Base-by-base conservation (phyloP, 2,888 invertebrate species). In the Ypsolopha scabrella region DNA sequence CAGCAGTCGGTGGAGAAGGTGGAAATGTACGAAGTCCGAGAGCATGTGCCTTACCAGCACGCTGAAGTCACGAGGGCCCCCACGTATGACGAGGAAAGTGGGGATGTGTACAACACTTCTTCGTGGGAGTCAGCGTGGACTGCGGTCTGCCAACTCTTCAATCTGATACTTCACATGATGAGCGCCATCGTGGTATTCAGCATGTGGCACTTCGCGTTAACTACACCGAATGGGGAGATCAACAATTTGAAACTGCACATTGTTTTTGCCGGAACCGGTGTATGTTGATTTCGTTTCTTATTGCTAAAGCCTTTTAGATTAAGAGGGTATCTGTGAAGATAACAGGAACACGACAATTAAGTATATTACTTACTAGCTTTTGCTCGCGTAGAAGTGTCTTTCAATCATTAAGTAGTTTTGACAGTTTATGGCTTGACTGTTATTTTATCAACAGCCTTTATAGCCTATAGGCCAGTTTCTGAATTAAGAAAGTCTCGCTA, bases 191-290 rank as follows among this genome's bases (percentile, higher is more conserved):
- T 87, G 6, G 80, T 83, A 57, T 86, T 80, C 58, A 75, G 73
- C 53, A 52, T 85, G 46, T 87, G 85, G 85, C 72, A 76, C 54
- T 82, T 83, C 54, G 85, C 85, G 8, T 59, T 87, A 52, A 82
- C 73, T 7, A 67, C 68, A 9, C 70, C 80, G 0, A 76, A 82
- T 52, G 86, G 86, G 52, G 58, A 73, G 14, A 75, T 85, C 59
- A 81, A 69, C 52, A 86, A 83, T 57, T 60, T 85, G 55, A 81
- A 87, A 57, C 60, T 87, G 53, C 87, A 87, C 59, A 82, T 87
- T 9, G 71, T 83, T 52, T 80, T 87, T 55, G 83, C 85, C 24
- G 86, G 86, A 52, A 83, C 87, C 51, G 87, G 87, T 52, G 87
- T 87, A 82, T 53, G 85, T 81, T 73, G 56, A 55, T 34, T 34